phyloP scores from a whole-genome alignment of 2,113 vertebrate genomes.

The Siniperca chuatsi region DNA sequence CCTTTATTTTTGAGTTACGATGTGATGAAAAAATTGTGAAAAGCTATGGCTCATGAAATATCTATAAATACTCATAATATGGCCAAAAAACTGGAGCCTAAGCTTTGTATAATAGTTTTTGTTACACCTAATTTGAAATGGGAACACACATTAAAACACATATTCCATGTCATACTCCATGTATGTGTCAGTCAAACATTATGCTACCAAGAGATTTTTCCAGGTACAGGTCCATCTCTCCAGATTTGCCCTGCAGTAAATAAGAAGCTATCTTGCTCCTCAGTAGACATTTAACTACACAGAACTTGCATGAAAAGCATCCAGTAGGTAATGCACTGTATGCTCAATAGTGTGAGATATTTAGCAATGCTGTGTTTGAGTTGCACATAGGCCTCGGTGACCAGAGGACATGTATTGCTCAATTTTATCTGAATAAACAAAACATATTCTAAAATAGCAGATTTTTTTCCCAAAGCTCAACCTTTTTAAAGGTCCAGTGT shows the following conservation, averaged over 20 bases:
- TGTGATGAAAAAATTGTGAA: conserved; percentile 77
- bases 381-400: neutral
- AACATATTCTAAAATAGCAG: neutral
- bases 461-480: neutral
- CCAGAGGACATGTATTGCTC: neutral
- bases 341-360: neutral
- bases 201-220: neutral
- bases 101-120: conserved; percentile 55
- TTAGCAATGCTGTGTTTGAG: neutral
- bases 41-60: conserved; percentile 69
- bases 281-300: neutral
- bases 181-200: conserved; percentile 52
- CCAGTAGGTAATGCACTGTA: neutral
- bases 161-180: conserved; percentile 13
- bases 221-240: neutral
- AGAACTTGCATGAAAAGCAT: neutral
- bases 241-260: neutral
- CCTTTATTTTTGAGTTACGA: conserved; percentile 78
- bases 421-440: neutral
- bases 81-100: conserved; percentile 39
- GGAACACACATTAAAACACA: conserved; percentile 49
- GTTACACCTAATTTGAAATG: conserved; percentile 64
- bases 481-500: neutral
- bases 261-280: neutral
- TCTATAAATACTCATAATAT: conserved; percentile 70